Conservation (phyloP, 2,888 invertebrate species). For the Cantharis flavilabris region DNA sequence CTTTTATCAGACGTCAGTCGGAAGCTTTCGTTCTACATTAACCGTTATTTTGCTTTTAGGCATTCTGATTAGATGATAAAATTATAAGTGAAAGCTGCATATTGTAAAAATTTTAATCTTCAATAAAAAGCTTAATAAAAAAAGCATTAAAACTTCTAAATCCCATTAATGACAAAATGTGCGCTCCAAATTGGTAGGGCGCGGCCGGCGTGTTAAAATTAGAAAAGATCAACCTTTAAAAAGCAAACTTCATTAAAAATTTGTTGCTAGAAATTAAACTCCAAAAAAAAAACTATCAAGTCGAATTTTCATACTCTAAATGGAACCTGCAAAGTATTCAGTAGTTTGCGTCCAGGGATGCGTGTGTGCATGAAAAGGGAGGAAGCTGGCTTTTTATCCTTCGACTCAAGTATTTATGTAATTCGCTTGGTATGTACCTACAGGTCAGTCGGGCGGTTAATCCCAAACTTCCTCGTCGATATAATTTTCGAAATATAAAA, state of each 20-base stretch:
- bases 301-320: too few species aligned
- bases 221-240: background rate
- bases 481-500: background rate
- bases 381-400: too few species aligned
- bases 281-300: background rate
- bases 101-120: background rate
- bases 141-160: background rate
- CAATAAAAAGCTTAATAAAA: background rate
- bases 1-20: slow-evolving; percentile 28
- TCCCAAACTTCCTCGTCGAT: background rate
- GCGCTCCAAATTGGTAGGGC: background rate
- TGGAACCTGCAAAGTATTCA: too few species aligned
- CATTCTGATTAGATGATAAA: background rate
- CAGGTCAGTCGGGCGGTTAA: background rate
- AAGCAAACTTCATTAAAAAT: background rate
- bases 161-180: background rate
- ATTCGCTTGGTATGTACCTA: background rate
- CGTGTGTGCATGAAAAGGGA: background rate
- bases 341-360: too few species aligned
- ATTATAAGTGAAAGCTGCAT: background rate
- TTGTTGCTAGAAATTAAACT: background rate
- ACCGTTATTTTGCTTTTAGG: slow-evolving; percentile 7
- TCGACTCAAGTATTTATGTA: too few species aligned
- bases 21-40: slow-evolving; percentile 25
- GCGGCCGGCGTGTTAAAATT: background rate